phyloP scores from a whole-genome alignment of 2,797 vertebrate genomes.

The Acanthurus tractus region DNA sequence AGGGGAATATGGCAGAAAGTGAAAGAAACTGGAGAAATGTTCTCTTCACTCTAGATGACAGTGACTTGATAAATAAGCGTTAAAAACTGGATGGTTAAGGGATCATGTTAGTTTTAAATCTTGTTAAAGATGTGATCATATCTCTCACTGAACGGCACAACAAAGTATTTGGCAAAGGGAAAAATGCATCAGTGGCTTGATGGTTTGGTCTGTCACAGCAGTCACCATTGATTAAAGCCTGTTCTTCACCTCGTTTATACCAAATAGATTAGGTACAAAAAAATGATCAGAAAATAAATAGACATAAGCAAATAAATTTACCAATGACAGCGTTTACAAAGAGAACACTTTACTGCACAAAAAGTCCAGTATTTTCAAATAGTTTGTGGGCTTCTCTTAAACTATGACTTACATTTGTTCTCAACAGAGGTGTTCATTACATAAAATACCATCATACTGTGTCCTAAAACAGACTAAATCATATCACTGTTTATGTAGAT shows the following conservation, averaged over 20 bases:
- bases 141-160: no score
- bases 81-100: no score
- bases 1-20: no score
- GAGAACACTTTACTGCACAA: background rate
- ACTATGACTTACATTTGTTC: background rate
- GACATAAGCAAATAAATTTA: background rate
- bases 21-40: no score
- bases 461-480: background rate
- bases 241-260: background rate
- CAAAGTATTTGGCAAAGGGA: no score
- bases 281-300: background rate
- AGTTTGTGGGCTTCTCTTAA: background rate
- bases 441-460: background rate
- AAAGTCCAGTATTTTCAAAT: background rate
- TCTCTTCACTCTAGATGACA: no score
- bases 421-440: background rate
- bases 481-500: background rate
- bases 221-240: no score
- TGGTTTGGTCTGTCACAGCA: no score
- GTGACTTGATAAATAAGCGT: no score
- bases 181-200: no score
- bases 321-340: background rate
- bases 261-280: background rate
- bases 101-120: no score
- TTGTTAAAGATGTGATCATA: no score